phyloP scores from a whole-genome alignment of 2,888 invertebrate genomes.

The Minunthozetes semirufus region DNA sequence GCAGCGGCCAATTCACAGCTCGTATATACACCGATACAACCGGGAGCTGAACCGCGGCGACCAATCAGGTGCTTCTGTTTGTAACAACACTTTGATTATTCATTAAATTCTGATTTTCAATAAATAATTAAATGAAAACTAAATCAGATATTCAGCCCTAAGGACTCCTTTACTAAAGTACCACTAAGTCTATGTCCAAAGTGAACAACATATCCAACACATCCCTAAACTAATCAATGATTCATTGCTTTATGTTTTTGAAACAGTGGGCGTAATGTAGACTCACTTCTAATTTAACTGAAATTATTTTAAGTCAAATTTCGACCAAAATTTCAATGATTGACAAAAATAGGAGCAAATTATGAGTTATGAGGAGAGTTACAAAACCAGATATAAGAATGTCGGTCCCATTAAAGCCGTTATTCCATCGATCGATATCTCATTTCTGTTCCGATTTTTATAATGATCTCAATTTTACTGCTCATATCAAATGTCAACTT shows the following conservation, averaged over 20 bases:
- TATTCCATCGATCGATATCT: constrained; percentile 21
- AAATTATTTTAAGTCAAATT: neutral
- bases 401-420: neutral
- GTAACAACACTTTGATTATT: neutral
- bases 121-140: too few relatives aligned
- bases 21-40: constrained; percentile 37
- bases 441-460: too few relatives aligned
- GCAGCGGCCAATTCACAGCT: constrained; percentile 33
- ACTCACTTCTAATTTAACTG: neutral
- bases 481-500: too few relatives aligned
- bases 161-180: too few relatives aligned
- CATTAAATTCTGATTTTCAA: too few relatives aligned
- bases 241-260: too few relatives aligned
- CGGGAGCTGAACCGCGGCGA: constrained; percentile 43
- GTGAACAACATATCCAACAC: too few relatives aligned
- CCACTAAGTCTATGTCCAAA: too few relatives aligned
- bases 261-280: neutral
- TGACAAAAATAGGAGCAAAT: neutral
- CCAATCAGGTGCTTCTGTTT: constrained; percentile 25
- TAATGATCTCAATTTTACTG: too few relatives aligned
- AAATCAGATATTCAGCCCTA: too few relatives aligned
- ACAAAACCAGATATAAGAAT: too few relatives aligned
- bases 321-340: neutral
- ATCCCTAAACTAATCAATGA: too few relatives aligned
- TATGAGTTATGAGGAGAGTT: neutral